phyloP scores from a whole-genome alignment of 2,888 invertebrate species.

The Anoplius nigerrimus region DNA sequence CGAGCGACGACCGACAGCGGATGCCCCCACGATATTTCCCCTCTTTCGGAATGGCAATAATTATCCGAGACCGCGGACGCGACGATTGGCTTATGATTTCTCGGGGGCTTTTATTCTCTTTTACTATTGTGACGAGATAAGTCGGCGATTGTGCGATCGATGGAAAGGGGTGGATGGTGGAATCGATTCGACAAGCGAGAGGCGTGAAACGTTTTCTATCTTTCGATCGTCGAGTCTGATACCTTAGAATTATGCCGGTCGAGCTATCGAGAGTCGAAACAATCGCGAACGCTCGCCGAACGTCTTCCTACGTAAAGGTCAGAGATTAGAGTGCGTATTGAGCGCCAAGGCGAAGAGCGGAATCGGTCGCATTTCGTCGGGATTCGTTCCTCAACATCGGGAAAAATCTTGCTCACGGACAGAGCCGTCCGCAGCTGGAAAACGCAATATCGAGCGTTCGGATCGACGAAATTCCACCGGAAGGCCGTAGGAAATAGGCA shows the following conservation, averaged over 20 bases:
- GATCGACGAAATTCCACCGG: conserved; percentile 40
- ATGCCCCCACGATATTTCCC: conserved; percentile 20
- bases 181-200: not conserved
- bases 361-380: not conserved
- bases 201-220: not conserved
- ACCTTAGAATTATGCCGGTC: too few relatives aligned
- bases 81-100: too few relatives aligned
- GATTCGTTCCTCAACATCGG: not conserved
- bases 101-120: too few relatives aligned
- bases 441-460: not conserved
- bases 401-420: not conserved
- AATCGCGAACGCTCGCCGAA: not conserved
- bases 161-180: too few relatives aligned
- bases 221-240: not conserved
- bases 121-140: too few relatives aligned
- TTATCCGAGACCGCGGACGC: conserved; percentile 7
- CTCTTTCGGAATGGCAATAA: conserved; percentile 26
- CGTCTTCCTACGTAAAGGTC: too few relatives aligned
- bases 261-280: not conserved
- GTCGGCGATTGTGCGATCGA: too few relatives aligned
- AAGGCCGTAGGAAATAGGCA: conserved; percentile 46
- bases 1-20: conserved; percentile 48
- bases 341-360: not conserved
- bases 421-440: not conserved
- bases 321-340: not conserved